These are phyloP conservation scores for Eumerus sabulonum DNA, from an alignment of 2,888 invertebrate genomes.

Conservation along the genomic window DNA sequence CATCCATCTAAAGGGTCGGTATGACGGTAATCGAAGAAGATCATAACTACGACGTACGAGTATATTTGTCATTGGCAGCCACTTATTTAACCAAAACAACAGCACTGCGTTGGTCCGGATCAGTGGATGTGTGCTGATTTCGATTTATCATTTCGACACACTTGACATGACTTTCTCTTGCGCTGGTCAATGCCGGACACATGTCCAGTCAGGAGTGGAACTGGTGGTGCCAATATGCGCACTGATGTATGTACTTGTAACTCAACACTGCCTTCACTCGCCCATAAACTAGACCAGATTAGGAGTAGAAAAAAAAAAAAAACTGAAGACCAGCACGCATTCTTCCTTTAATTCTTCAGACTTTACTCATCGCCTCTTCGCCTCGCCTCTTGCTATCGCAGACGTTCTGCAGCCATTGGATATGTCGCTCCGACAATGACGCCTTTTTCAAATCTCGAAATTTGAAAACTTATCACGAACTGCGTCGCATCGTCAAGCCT, in stretches of 20 bases:
- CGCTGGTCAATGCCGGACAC: slow-evolving; percentile 21
- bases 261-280: slow-evolving; percentile 52
- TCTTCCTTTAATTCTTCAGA: slow-evolving; percentile 53
- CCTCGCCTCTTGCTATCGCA: not conserved
- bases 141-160: slow-evolving; percentile 48
- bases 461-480: slow-evolving; percentile 62
- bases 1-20: not conserved
- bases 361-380: slow-evolving; percentile 17
- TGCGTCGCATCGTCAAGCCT: slow-evolving; percentile 3
- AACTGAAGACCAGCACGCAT: slow-evolving; percentile 59
- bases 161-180: slow-evolving; percentile 34
- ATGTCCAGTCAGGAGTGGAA: slow-evolving; percentile 36
- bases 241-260: slow-evolving; percentile 49
- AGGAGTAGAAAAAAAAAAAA: slow-evolving; percentile 20
- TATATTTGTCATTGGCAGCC: slow-evolving; percentile 47
- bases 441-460: slow-evolving; percentile 55
- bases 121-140: slow-evolving; percentile 47
- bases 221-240: slow-evolving; percentile 34
- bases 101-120: slow-evolving; percentile 62
- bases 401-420: slow-evolving; percentile 52
- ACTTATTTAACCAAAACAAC: slow-evolving; percentile 52
- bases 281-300: slow-evolving; percentile 59
- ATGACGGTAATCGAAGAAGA: slow-evolving; percentile 40
- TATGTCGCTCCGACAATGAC: slow-evolving; percentile 14
- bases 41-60: slow-evolving; percentile 36